Base-by-base conservation (phyloP, 2,888 invertebrate genomes). In the Cinara cedri region DNA sequence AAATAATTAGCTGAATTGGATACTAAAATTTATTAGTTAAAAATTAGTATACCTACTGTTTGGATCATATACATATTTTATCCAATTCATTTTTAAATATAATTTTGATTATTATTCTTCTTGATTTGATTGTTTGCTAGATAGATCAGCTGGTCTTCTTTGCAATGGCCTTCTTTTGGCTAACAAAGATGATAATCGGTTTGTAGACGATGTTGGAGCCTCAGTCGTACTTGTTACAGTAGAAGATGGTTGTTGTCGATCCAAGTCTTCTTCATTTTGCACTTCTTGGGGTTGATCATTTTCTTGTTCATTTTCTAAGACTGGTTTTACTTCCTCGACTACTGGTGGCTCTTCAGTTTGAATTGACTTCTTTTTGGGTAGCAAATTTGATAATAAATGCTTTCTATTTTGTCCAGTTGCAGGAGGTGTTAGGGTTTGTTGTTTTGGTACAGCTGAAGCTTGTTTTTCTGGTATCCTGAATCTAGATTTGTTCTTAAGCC, bases 401-500 rank as follows among this genome's bases (percentile, higher is more conserved):
- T 80, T 75, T 60, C 82, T 80, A 34, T 80, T 82, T 71, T 81
- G 81, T 51, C 66, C 74, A 10, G 54, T 80, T 0, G 42, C 51
- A 4, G 74, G 63, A 3, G 84, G 78, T 0, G 85, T 82, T 1
- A 86, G 82, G 16, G 81, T 81, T 10, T 85, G 83, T 81, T 85
- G 85, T 21, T 85, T 85, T 42, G 86, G 86, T 8, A 87, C 85
- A 76, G 85, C 84, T 1, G 86, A 85, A 21, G 83, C 80, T 4
- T 85, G 83, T 78, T 86, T 86, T 9, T 85, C 85, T 26, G 86
- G 86, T 3, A 87, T 85, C 75, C 86, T 86, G 3, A 87, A 84
- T 26, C 87, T 85, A 57, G 86, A 87, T 57, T 87, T 85, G 81
- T 86, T 86, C 54, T 87, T 85, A 21, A 87, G 84, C 70, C 87